Base-by-base conservation (phyloP, 2,888 invertebrate genomes). In the Julus scanicus region DNA sequence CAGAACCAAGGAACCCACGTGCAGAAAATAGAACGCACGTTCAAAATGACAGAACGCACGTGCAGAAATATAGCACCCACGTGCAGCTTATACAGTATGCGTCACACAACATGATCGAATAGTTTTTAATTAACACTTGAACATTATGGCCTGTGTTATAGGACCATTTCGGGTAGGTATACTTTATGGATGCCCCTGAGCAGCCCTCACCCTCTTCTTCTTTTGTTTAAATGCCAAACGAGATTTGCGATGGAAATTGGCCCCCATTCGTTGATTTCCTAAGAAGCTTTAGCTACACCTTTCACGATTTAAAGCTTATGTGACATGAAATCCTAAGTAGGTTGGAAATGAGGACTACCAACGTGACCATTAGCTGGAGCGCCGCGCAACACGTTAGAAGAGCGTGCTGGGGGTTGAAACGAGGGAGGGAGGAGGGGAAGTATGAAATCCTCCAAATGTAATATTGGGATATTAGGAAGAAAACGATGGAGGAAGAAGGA, bases 241-340 rank as follows among this genome's bases (percentile, higher is more conserved):
- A 71, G 71, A 71, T 71, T 71, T 71, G 71, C 71, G 20, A 6
- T 71, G 71, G 71, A 71, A 71, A 71, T 71, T 71, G 71, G 20
- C 63, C 71, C 71, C 71, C 53, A 71, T 71, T 71, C 71, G 71
- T 71, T 71, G 71, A 71, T 71, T 71, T 71, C 71, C 71, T 71
- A 71, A 71, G 71, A 20, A 71, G 20, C 71, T 29, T 71, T 71
- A 17, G 71, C 71, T 71, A 71, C 71, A 29, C n/a, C 71, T 20
- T 29, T 71, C 71, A 71, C 71, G 29, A 71, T 71, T 71, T 20
- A 20, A 20, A 71, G 71, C 71, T 71, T 71, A 71, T 71, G 71
- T 71, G 71, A 71, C 71, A 71, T 71, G 71, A 71, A 71, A 71
- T 71, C 71, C 71, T 71, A 29, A 71, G 71, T 71, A 29, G 71